Base-by-base conservation (phyloP, 2,888 invertebrate genomes). In the Gastrophysa polygoni region DNA sequence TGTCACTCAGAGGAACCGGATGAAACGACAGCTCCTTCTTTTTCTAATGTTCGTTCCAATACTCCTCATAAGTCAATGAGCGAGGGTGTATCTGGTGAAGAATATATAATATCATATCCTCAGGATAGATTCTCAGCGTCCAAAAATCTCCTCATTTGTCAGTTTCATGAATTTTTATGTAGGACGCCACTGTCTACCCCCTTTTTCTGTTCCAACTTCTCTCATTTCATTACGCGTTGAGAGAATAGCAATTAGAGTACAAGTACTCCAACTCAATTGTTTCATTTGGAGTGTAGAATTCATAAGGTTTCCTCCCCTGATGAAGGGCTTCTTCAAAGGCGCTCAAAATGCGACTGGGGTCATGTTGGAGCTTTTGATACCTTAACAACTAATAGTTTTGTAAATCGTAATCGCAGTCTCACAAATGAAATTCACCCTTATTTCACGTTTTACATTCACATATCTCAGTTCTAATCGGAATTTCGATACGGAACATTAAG, bases 231-330 rank as follows among this genome's bases (percentile, higher is more conserved):
- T 63, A 59, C 59, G 57, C 49, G 29, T 32, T 51, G 51, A 52
- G 63, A 63, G 63, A 63, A 63, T 57, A 63, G 63, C 63, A 59
- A 63, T 63, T 63, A 63, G 57, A 57, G 57, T 52, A 57, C 63
- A 55, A 59, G 63, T 59, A 59, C 63, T 59, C 46, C 28, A 59
- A 44, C 59, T 59, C 59, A 52, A 63, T 59, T 63, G 63, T 59
- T 63, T 47, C 47, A 59, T 63, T 56, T 63, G 51, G 14, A 59
- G 57, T 63, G 59, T 63, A 49, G 59, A 52, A 59, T 63, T 59
- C 47, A 57, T 51, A 59, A 56, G 59, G 50, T 18, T 59, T 50
- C 56, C 63, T 50, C 59, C 63, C 63, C 29, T 56, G 38, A 20
- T 57, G 59, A 57, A 47, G 63, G 59, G 59, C 46, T 59, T 50